Evolutionary conservation across 2,797 vertebrate species (phyloP).

Genomic region (Erethizon dorsatum): DNA sequence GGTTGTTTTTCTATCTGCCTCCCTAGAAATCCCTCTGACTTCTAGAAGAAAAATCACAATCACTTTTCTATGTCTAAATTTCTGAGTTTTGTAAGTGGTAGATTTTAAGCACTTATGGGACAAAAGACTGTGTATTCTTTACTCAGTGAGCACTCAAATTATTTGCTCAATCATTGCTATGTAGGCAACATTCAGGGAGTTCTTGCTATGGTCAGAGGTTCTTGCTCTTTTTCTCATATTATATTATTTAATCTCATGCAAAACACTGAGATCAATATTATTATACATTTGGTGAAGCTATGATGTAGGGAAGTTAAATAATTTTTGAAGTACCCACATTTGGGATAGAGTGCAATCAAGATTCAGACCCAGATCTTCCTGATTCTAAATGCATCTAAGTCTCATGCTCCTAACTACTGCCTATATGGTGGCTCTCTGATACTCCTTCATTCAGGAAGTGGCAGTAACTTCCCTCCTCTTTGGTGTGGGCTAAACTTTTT

Average conservation of each 20-base stretch:
- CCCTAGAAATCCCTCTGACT: conserved; percentile 33
- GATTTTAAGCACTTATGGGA: background rate
- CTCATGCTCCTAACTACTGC: background rate
- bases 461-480: background rate
- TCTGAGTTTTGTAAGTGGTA: background rate
- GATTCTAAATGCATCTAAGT: background rate
- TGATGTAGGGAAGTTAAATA: background rate
- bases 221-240: background rate
- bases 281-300: background rate
- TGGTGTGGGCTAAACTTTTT: background rate
- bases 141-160: too few species aligned
- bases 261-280: background rate
- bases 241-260: conserved; percentile 5
- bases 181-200: background rate
- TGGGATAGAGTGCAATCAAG: background rate
- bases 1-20: background rate
- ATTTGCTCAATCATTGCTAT: conserved; percentile 16
- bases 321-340: background rate
- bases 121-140: background rate
- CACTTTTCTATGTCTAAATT: conserved; percentile 17
- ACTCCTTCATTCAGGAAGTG: background rate
- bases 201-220: background rate
- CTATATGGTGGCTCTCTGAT: background rate
- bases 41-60: background rate
- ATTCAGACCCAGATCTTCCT: conserved; percentile 28